Evolutionary conservation across 2,797 vertebrate species (phyloP).

Genomic region (Synaphobranchus kaupii): DNA sequence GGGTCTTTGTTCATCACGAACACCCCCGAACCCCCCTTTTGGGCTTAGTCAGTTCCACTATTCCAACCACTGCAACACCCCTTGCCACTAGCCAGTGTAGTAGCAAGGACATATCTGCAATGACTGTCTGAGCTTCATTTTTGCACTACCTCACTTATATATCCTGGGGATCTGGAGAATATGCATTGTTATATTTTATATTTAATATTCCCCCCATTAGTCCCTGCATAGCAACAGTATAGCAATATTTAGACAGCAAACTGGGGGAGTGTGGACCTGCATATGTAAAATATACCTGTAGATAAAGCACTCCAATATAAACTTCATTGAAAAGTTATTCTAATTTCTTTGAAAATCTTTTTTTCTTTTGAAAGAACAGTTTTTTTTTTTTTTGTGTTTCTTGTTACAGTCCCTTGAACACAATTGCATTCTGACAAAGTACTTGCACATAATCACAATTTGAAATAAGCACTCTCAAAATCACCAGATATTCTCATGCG

Average conservation of each 20-base stretch:
- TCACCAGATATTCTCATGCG: neutral
- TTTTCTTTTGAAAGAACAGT: neutral
- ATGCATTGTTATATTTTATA: neutral
- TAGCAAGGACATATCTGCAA: too few species aligned
- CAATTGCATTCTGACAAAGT: neutral
- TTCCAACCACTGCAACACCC: too few species aligned
- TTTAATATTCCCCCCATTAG: neutral
- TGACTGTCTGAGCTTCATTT: too few species aligned
- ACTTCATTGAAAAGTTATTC: neutral
- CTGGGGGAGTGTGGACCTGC: neutral
- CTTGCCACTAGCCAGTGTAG: too few species aligned
- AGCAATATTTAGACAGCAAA: neutral
- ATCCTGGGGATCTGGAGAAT: neutral
- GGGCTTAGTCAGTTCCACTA: too few species aligned
- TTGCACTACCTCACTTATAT: too few species aligned
- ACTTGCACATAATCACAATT: neutral
- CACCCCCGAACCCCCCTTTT: too few species aligned
- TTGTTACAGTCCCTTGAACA: neutral
- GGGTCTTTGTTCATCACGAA: too few species aligned
- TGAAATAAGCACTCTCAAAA: neutral
- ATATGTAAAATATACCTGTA: slow-evolving; percentile 59
- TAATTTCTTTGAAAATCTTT: neutral
- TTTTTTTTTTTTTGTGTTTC: neutral
- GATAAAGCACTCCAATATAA: slow-evolving; percentile 40
- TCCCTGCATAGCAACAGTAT: neutral